phyloP scores from a whole-genome alignment of 2,888 invertebrate genomes.

The Pediacus dermestoides region DNA sequence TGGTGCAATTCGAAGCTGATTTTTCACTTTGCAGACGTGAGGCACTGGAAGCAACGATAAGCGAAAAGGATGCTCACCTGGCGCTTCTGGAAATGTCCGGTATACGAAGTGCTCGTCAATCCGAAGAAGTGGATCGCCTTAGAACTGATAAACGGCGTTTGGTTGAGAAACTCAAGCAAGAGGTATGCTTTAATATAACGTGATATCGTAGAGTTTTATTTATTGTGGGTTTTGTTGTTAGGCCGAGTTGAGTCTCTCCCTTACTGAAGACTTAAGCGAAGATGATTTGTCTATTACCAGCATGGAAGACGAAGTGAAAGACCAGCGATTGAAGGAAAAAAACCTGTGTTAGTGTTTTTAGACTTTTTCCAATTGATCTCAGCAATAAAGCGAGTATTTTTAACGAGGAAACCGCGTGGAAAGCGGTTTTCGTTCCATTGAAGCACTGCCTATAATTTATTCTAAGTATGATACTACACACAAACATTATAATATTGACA shows the following conservation, averaged over 20 bases:
- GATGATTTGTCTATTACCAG: slow-evolving; percentile 22
- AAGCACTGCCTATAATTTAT: slow-evolving; percentile 39
- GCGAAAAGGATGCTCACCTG: slow-evolving; percentile 85
- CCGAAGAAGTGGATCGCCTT: slow-evolving; percentile 64
- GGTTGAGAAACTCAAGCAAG: slow-evolving; percentile 66
- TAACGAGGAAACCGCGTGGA: slow-evolving; percentile 8
- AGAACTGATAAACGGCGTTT: slow-evolving; percentile 67
- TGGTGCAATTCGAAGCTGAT: background rate
- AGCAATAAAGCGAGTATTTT: too few species aligned
- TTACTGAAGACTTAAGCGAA: slow-evolving; percentile 35
- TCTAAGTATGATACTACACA: slow-evolving; percentile 22
- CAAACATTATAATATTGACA: slow-evolving; percentile 19
- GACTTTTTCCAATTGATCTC: slow-evolving; percentile 32
- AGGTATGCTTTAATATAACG: slow-evolving; percentile 51
- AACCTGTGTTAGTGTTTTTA: background rate
- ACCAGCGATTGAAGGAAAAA: background rate
- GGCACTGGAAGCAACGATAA: slow-evolving; percentile 76
- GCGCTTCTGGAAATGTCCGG: slow-evolving; percentile 76
- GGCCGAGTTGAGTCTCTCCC: slow-evolving; percentile 46
- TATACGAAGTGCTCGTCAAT: slow-evolving; percentile 61
- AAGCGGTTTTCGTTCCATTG: slow-evolving; percentile 8
- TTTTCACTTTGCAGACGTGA: slow-evolving; percentile 65
- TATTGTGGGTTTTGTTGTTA: slow-evolving; percentile 28
- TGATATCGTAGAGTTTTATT: slow-evolving; percentile 10
- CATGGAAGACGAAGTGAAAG: slow-evolving; percentile 29